These are phyloP conservation scores for Ectemnius lituratus DNA, from an alignment of 2,888 invertebrate genomes.

Conservation along the genomic window DNA sequence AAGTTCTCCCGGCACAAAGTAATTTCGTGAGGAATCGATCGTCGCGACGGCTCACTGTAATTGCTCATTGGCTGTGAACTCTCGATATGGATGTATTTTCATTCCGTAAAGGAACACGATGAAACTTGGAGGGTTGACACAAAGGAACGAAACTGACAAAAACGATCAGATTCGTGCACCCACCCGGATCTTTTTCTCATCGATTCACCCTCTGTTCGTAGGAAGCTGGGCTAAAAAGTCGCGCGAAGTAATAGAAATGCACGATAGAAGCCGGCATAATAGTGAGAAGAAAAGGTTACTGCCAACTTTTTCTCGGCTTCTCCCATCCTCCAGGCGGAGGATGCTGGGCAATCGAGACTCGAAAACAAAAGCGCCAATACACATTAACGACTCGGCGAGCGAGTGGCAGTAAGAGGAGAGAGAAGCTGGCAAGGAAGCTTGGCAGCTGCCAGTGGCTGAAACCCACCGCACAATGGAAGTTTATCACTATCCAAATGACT, in stretches of 20 bases:
- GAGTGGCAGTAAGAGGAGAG: slow-evolving; percentile 4
- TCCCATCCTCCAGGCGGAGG: slow-evolving; percentile 12
- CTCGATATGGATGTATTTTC: slow-evolving; percentile 38
- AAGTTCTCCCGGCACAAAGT: not conserved
- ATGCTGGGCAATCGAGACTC: not conserved
- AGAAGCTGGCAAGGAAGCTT: slow-evolving; percentile 27
- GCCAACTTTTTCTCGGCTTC: slow-evolving; percentile 28
- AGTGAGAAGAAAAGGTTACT: slow-evolving; percentile 29
- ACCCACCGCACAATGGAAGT: slow-evolving; percentile 1
- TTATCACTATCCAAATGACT: slow-evolving; percentile 2
- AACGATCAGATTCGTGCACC: slow-evolving; percentile 40
- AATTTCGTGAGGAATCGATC: slow-evolving; percentile 10
- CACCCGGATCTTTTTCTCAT: slow-evolving; percentile 12
- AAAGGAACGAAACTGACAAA: slow-evolving; percentile 34
- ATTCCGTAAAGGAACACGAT: slow-evolving; percentile 21
- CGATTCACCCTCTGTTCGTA: not conserved
- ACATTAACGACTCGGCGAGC: not conserved
- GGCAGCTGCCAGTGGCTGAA: slow-evolving; percentile 13
- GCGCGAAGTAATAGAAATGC: slow-evolving; percentile 15
- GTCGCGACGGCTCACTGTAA: slow-evolving; percentile 36
- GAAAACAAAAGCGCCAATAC: slow-evolving; percentile 9
- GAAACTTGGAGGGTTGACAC: slow-evolving; percentile 38
- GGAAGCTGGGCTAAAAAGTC: not conserved
- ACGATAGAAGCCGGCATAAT: slow-evolving; percentile 47
- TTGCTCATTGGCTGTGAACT: slow-evolving; percentile 58